Percentiles rank a stretch among this genome's conserved stretches.
phyloP scores from a whole-genome alignment of 2,888 invertebrate genomes.

The Girardia tigrina region DNA sequence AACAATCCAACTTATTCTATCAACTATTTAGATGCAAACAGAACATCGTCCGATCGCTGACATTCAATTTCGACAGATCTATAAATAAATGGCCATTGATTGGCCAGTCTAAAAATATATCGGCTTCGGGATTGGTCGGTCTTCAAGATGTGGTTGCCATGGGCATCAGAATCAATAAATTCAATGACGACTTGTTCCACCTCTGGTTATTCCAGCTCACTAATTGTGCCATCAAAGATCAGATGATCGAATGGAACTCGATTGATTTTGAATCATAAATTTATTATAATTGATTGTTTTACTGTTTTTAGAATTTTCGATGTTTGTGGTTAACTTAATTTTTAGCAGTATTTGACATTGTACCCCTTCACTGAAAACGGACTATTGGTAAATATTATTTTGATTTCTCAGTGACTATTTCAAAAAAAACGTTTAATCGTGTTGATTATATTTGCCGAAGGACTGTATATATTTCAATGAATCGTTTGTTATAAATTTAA shows the following conservation, averaged over 20 bases:
- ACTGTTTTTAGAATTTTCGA: constrained; percentile 16
- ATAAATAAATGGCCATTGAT: no score
- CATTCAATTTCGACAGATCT: no score
- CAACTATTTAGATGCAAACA: no score
- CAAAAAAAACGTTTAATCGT: not conserved
- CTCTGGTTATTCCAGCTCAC: constrained; percentile 19
- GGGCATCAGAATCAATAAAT: constrained; percentile 17
- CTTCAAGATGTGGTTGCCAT: no score
- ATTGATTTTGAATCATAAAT: not conserved
- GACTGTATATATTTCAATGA: not conserved
- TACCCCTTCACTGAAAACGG: not conserved
- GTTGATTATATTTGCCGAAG: constrained; percentile 10
- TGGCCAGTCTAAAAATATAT: no score
- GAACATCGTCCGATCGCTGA: no score
- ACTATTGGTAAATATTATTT: constrained; percentile 1
- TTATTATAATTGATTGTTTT: not conserved
- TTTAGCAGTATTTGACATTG: constrained; percentile 8
- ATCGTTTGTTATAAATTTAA: not conserved
- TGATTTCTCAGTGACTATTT: not conserved
- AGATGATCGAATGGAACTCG: constrained; percentile 18
- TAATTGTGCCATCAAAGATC: constrained; percentile 17
- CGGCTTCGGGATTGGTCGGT: no score
- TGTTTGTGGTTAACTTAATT: constrained; percentile 20
- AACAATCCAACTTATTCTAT: no score
- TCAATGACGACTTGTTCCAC: constrained; percentile 13